Percentiles rank a stretch among this genome's conserved stretches.
Conservation (phyloP, 2,888 invertebrate species). For the Malachius bipustulatus region DNA sequence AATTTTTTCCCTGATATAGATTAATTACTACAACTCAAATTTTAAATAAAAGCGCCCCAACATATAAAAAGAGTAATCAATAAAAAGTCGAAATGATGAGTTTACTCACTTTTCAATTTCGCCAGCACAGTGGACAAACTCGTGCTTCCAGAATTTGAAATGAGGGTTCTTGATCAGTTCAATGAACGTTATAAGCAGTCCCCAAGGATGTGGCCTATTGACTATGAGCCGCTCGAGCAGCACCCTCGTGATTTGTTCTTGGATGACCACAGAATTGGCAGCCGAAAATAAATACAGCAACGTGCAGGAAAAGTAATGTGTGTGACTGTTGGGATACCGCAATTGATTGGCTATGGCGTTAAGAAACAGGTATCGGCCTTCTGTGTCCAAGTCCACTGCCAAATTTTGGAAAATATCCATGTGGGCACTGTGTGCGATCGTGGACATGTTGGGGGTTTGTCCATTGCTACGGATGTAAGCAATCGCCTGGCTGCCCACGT, state of each 20-base stretch:
- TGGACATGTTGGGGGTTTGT: constrained; percentile 87
- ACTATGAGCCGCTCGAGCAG: constrained; percentile 93
- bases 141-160: constrained; percentile 98
- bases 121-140: constrained; percentile 98
- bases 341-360: constrained; percentile 98
- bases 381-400: constrained; percentile 94
- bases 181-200: constrained; percentile 94
- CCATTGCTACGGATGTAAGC: constrained; percentile 81
- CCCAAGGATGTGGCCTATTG: constrained; percentile 99
- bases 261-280: constrained; percentile 93
- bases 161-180: constrained; percentile 97
- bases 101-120: constrained; percentile 98
- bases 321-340: constrained; percentile 98
- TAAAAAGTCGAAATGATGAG: too few species aligned
- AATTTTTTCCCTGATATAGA: too few species aligned
- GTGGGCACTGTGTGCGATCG: constrained; percentile 96
- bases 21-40: too few species aligned
- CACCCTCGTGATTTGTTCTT: constrained; percentile 96
- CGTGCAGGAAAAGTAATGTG: constrained; percentile 98
- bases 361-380: constrained; percentile 92
- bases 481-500: constrained; percentile 96
- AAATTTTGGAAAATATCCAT: constrained; percentile 99
- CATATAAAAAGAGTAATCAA: too few species aligned
- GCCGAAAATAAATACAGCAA: constrained; percentile 94
- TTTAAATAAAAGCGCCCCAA: too few species aligned